Evolutionary conservation across 2,113 vertebrate genomes (phyloP), one percentile per base, ranked within the genome.

Genomic region (Baryphthengus martii): DNA sequence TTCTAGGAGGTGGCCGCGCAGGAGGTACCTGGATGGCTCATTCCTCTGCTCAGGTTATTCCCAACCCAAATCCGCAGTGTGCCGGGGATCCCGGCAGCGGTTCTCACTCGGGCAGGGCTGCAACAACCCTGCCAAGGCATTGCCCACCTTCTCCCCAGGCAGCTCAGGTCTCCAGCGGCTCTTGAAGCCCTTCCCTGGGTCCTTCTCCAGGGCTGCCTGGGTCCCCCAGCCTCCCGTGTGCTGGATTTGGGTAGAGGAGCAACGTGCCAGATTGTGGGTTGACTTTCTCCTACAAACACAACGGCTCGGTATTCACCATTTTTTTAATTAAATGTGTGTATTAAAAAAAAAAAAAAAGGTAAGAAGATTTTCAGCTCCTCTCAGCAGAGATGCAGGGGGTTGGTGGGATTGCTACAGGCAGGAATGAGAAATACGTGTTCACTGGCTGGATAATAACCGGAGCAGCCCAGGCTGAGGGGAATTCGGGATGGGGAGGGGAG

Each of bases 401-500:
- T 89, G 55, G 37, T 61, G 31, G 76, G 91, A 50, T 87, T 23
- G 37, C 50, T 82, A 86, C 62, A 93, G 94, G 93, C 91, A 95
- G 92, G 94, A 98, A 97, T 95, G 96, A 97, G 97, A 73, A 83
- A 95, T 97, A 86, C 96, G 96, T 95, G 96, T 96, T 92, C 91
- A 91, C 85, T 2, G 52, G 77, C 79, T 26, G 35, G 91, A 89
- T 92, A 95, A 96, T 96, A 90, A 96, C 66, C 52, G 93, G 92
- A 28, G 85, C 71, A 77, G 45, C 86, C 52, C 9, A 16, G 75
- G 78, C 95, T 96, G 89, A 91, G 71, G 14, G 11, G 58, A 86
- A 85, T 39, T 92, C 88, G 84, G 58, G 37, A 72, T 62, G 31
- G 86, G 82, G 61, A 84, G 87, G 56, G 81, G 70, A 89, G 71